phyloP scores from a whole-genome alignment of 2,888 invertebrate species.

The Reticulitermes lucifugus region DNA sequence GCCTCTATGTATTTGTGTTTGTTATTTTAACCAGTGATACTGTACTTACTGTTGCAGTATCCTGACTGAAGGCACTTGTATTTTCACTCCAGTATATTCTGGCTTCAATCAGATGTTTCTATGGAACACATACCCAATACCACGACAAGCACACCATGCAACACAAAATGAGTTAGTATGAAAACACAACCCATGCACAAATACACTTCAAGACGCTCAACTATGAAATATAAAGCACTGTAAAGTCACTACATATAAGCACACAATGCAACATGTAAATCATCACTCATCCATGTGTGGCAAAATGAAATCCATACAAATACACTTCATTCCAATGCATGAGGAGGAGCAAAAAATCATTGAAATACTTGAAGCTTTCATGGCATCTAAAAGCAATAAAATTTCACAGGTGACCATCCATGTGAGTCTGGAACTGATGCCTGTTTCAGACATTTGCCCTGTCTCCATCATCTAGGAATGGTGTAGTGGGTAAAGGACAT shows the following conservation, averaged over 20 bases:
- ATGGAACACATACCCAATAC: conserved; percentile 63
- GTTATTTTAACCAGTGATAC: neutral
- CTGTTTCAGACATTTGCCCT: no score
- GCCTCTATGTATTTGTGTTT: neutral
- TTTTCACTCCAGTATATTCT: conserved; percentile 68
- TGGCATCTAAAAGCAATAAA: no score
- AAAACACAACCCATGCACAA: conserved; percentile 39
- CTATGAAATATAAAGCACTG: conserved; percentile 4
- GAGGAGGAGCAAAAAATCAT: no score
- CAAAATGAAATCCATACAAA: neutral
- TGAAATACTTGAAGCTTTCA: no score
- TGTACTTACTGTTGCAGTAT: conserved; percentile 36
- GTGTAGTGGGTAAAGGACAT: no score
- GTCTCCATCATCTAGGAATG: no score
- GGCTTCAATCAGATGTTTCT: conserved; percentile 74
- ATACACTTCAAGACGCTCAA: conserved; percentile 10
- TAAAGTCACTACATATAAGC: neutral
- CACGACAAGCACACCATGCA: conserved; percentile 56
- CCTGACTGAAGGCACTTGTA: conserved; percentile 18
- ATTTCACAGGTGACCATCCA: no score
- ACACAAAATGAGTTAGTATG: conserved; percentile 50
- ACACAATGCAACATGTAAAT: conserved; percentile 15
- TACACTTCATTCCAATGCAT: neutral
- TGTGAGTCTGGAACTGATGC: no score
- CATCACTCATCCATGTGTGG: neutral